Evolutionary conservation across 2,113 vertebrate genomes (phyloP), one percentile per base, ranked within the genome.

Genomic region (Campylorhamphus procurvoides): DNA sequence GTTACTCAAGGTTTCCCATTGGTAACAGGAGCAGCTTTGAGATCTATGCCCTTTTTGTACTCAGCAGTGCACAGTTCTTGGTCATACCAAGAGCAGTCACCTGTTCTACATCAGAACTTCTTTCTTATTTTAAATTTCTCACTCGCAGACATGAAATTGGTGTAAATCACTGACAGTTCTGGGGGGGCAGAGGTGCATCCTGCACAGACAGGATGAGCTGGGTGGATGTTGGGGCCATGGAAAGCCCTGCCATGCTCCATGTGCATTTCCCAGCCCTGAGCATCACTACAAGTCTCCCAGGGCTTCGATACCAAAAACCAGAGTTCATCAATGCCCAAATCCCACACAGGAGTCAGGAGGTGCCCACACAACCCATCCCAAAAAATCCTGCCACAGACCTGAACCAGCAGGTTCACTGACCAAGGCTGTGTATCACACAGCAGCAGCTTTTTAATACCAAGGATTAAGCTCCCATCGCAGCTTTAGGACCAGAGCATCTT

Each of bases 351-450:
- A 47, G 12, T 24, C 18, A 22, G 33, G 62, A 44, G 16, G 9
- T 74, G 31, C 20, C 29, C 3, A 2, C 4, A 24, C 2, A 80
- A n/a, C 15, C 25, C 23, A 28, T 0, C 31, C 14, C 19, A 63
- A 83, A 60, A 60, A 63, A 27, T 17, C n/a, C 31, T 59, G 29
- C 52, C 62, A 55, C 27, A 28, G 14, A 58, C 14, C 9, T 14
- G 27, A 63, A 29, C 9, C 64, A 53, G 24, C 42, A 64, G 28
- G 28, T 18, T 33, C 46, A 12, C 44, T 37, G 67, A 44, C 19
- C 56, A 17, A n/a, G 59, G 44, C 39, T 13, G 42, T 0, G 1
- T 9, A 13, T 33, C 35, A 9, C 3, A 44, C 0, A 11, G n/a
- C 18, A 1, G 69, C 39, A 47, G 40, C 58, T 85, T 79, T 72